These are phyloP conservation scores for Polyommatus iphigenia DNA, from an alignment of 2,888 invertebrate species.

Conservation along the genomic window DNA sequence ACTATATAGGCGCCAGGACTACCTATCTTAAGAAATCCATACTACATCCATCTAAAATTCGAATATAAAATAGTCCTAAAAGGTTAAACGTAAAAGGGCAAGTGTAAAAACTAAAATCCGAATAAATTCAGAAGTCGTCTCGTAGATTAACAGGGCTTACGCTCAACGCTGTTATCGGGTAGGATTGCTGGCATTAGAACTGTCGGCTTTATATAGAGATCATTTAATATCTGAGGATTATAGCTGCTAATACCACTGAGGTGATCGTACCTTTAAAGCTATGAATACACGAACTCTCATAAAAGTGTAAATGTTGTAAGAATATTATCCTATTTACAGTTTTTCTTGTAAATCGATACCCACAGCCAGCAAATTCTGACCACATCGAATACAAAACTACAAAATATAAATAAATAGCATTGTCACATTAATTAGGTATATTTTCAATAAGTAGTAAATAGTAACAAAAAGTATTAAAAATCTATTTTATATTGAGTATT, in stretches of 20 bases:
- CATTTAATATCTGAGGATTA: conserved; percentile 5
- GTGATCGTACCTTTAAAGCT: neutral
- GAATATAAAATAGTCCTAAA: no score
- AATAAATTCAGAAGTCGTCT: conserved; percentile 5
- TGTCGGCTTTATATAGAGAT: neutral
- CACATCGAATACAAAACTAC: no score
- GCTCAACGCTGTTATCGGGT: neutral
- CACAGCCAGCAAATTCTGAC: neutral
- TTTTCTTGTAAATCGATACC: neutral
- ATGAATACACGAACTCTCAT: neutral
- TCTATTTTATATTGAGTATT: no score
- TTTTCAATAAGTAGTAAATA: no score
- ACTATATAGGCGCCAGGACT: no score
- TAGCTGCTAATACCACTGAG: neutral
- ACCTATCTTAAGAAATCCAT: no score
- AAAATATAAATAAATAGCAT: no score
- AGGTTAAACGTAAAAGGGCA: no score
- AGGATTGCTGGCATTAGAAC: neutral
- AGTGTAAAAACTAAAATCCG: neutral
- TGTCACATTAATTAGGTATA: no score
- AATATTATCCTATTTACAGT: neutral
- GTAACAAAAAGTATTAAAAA: no score
- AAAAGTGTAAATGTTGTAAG: neutral
- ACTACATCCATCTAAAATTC: no score
- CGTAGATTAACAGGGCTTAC: neutral